Base-by-base conservation (phyloP, 1,140 invertebrate species). In the Mya arenaria region DNA sequence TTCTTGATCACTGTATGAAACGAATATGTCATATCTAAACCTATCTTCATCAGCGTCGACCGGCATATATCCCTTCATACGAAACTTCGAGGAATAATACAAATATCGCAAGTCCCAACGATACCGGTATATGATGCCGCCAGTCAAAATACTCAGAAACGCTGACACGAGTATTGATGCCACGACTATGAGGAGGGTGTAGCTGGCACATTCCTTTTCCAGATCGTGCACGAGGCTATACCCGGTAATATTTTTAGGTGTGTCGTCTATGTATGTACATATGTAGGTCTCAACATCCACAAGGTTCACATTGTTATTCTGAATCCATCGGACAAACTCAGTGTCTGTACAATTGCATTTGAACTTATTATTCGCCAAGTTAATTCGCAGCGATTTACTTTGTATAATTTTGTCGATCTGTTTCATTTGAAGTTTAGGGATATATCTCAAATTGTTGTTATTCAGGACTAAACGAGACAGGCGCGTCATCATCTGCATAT, bases 1-100 rank as follows among this genome's bases (percentile, higher is more conserved):
- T 65, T 86, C 79, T 52, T 84, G 78, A n/a, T 83, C 62, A 1
- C 78, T 66, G 32, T 86, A 86, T 1, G 87, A 88, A 6, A 88
- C 79, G 44, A 88, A 88, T 8, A 81, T 84, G 52, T 88, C 83
- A 44, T 78, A 84, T 15, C 72, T 37, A 44, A 74, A 84, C 13
- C 72, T 37, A 36, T 82, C 85, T 23, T 74, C 58, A 34, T 25
- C 15, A 15, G 62, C 60, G 23, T 62, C 28, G 30, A 48, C 23
- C 4, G 30, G 25, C 25, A 28, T 36, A 17, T 73, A 32, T 4
- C 48, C 39, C 13, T 28, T n/a, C 17, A 56, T 36, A 13, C 73
- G 39, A 39, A 74, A 74, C 66, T 72, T 72, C 2, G 68, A 55
- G 56, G 65, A 68, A 36, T 82, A 69, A 30, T 79, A 84, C 0